Evolutionary conservation across 2,888 invertebrate species (phyloP), one percentile per base, ranked within the genome.

Genomic region (Zhuqinia jingwanae): DNA sequence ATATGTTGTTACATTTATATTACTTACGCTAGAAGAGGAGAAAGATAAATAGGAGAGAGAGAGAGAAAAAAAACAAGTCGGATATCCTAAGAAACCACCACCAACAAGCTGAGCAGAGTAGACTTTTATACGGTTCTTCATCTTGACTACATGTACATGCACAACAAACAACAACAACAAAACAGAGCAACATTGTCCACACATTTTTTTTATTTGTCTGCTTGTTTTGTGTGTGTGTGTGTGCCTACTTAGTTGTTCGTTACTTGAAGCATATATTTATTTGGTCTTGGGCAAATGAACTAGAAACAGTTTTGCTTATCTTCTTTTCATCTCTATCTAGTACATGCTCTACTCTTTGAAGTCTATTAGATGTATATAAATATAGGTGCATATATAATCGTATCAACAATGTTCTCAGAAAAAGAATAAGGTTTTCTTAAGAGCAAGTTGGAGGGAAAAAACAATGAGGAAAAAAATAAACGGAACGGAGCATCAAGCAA

Each of bases 241-340:
- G 45, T 47, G 56, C n/a, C 11, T 53, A 56, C 56, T 20, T 76
- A 30, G 36, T 76, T 83, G 63, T 83, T 83, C 20, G 53, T 83
- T 83, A 50, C 77, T 56, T 50, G 77, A 82, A 86, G 60, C 86
- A 86, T 77, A n/a, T n/a, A 86, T 86, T 86, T 86, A 86, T 82
- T 86, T 79, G 63, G 77, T 86, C 60, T 76, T 56, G 22, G 82
- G 86, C 77, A 86, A 86, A 86, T 86, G 86, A 86, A 86, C 86
- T 81, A 86, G 81, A 86, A 86, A 86, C 77, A 77, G 78, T 81
- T 86, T 76, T 68, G 70, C 77, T 86, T 86, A 86, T 86, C 86
- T 86, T 45, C 47, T 47, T 77, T 76, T 77, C 81, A 86, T 86
- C 86, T 85, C 65, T 27, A 42, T 58, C 70, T 36, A n/a, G n/a